Evolutionary conservation across 2,113 vertebrate species (phyloP), one percentile per base, ranked within the genome.

Genomic region (Sinocyclocheilus grahami): DNA sequence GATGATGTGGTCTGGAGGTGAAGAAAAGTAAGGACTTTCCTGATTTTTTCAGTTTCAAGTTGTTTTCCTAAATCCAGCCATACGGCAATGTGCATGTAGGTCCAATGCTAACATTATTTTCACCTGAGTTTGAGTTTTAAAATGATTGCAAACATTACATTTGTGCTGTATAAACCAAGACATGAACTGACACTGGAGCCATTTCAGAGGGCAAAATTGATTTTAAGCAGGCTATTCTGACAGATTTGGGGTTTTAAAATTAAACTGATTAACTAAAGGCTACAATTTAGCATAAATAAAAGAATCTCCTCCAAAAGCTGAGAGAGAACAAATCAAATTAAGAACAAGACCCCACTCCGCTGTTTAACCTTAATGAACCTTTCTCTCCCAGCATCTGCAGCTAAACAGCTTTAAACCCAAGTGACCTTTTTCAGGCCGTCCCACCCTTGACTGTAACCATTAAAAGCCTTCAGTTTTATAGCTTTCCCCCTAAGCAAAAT

Each of bases 391-490:
- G 27, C 82, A 42, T 75, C 60, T 80, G 75, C 75, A 84, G 67
- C 58, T 37, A 84, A 79, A 51, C 55, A 62, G 65, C 27, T 83
- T 84, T 63, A 88, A 83, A 86, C 67, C 75, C 81, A 71, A 82
- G 33, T 55, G 79, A 85, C 85, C 75, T 65, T 18, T 39, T 53
- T 42, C 53, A 81, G 37, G 67, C 37, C 10, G 27, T 48, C 9
- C 82, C 79, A 65, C 80, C 86, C 80, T 77, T 87, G 37, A 69
- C 24, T 89, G 71, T 62, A 86, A 86, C 77, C 20, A 89, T 82
- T 84, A 69, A 89, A 85, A 79, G 33, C 27, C n/a, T 71, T 71
- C n/a, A 20, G 74, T 82, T 89, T 60, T 83, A 86, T 14, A 20
- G 85, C 58, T 76, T 65, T 14, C 30, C 82, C 67, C 4, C 46